Conservation (phyloP, 2,888 invertebrate genomes). For the Heliothis peltigera region DNA sequence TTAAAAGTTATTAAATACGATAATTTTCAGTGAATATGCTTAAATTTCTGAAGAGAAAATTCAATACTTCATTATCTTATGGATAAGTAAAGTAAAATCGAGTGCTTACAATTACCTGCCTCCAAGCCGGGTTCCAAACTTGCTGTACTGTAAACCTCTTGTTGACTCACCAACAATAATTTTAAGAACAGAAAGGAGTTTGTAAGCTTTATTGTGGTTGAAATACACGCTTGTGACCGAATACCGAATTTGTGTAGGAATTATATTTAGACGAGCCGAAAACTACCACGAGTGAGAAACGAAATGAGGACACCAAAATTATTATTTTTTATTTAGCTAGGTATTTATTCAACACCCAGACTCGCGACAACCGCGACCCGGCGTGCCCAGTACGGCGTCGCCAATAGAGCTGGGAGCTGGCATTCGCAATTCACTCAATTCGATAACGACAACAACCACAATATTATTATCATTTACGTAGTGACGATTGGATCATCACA, state of each 20-base stretch:
- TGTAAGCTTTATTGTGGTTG: conserved; percentile 1
- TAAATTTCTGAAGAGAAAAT: background rate
- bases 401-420: conserved; percentile 41
- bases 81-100: background rate
- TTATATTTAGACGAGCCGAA: conserved; percentile 30
- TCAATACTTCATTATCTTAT: background rate
- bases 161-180: conserved; percentile 7
- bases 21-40: no score
- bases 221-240: background rate
- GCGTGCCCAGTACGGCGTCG: conserved; percentile 52
- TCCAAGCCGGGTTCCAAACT: conserved; percentile 33
- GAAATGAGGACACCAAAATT: conserved; percentile 43
- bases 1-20: no score
- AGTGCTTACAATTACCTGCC: conserved; percentile 32
- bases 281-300: conserved; percentile 36
- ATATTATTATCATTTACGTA: conserved; percentile 28
- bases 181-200: conserved; percentile 10
- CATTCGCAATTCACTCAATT: conserved; percentile 41
- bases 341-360: conserved; percentile 19
- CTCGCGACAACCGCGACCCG: conserved; percentile 36
- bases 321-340: conserved; percentile 35
- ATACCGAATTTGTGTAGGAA: conserved; percentile 7
- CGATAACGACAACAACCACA: conserved; percentile 24
- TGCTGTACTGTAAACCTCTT: conserved; percentile 16
- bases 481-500: conserved; percentile 8